phyloP scores from a whole-genome alignment of 2,113 vertebrate species.

The Acrocephalus kingi region DNA sequence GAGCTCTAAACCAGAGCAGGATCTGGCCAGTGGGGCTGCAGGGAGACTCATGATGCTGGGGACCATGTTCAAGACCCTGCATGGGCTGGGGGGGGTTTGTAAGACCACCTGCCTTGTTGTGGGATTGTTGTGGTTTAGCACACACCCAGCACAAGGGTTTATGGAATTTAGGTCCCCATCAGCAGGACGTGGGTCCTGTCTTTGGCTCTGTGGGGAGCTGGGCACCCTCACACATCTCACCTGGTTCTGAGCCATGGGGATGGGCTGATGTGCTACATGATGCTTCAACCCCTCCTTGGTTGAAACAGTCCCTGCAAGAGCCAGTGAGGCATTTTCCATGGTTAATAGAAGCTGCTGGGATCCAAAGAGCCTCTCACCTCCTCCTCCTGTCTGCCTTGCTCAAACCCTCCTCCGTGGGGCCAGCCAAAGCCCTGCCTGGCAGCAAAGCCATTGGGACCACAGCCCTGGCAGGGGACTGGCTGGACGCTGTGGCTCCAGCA shows the following conservation, averaged over 20 bases:
- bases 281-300: background rate
- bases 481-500: background rate
- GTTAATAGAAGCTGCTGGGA: background rate
- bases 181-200: fast-evolving
- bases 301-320: background rate
- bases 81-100: background rate
- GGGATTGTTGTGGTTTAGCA: background rate
- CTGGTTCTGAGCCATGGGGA: background rate
- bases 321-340: background rate
- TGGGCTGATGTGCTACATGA: background rate
- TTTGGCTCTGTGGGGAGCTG: background rate
- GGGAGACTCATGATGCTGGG: background rate
- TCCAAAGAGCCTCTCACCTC: background rate
- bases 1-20: background rate
- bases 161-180: background rate
- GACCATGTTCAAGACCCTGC: too few relatives aligned
- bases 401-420: background rate
- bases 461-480: background rate
- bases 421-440: background rate
- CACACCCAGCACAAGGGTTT: background rate
- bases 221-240: fast-evolving
- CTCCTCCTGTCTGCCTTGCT: constrained; percentile 1
- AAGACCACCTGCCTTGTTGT: fast-evolving
- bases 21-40: fast-evolving
- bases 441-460: background rate